These are phyloP conservation scores for Portevinia maculata DNA, from an alignment of 2,888 invertebrate genomes.

Conservation along the genomic window DNA sequence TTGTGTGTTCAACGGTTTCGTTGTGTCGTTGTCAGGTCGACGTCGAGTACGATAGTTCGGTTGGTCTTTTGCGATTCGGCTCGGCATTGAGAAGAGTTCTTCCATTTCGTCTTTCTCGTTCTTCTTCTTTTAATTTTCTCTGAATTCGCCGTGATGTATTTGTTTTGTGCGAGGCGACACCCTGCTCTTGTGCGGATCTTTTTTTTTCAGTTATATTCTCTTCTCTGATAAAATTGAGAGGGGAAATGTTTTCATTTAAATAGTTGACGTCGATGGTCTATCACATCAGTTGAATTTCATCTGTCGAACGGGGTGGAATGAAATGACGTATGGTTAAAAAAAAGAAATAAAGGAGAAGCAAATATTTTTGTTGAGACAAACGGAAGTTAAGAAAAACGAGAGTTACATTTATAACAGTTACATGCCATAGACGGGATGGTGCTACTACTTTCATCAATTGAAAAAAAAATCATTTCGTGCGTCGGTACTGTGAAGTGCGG, in stretches of 20 bases:
- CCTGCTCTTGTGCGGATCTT: slow-evolving; percentile 61
- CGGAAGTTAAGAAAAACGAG: slow-evolving; percentile 64
- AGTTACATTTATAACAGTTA: slow-evolving; percentile 65
- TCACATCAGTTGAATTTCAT: slow-evolving; percentile 80
- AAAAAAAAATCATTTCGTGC: slow-evolving; percentile 59
- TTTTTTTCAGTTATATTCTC: slow-evolving; percentile 49
- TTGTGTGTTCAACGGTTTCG: slow-evolving; percentile 41
- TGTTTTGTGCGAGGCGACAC: slow-evolving; percentile 47
- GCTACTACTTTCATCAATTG: slow-evolving; percentile 20
- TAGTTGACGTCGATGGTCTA: slow-evolving; percentile 80
- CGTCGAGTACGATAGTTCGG: slow-evolving; percentile 9
- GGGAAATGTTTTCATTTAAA: slow-evolving; percentile 79
- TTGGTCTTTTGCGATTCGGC: slow-evolving; percentile 20
- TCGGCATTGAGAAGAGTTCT: slow-evolving; percentile 69
- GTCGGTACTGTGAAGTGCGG: slow-evolving; percentile 52
- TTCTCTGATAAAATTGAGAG: slow-evolving; percentile 52
- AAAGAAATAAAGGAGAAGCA: slow-evolving; percentile 24
- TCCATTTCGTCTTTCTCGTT: slow-evolving; percentile 56
- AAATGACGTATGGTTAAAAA: slow-evolving; percentile 55
- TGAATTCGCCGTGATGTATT: slow-evolving; percentile 29
- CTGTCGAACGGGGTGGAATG: slow-evolving; percentile 77
- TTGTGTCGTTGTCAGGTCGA: slow-evolving; percentile 24
- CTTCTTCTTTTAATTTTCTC: slow-evolving; percentile 23
- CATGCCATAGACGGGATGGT: slow-evolving; percentile 65
- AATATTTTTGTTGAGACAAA: slow-evolving; percentile 42